Evolutionary conservation across 2,888 invertebrate species (phyloP).

Genomic region (Lithodes maja): DNA sequence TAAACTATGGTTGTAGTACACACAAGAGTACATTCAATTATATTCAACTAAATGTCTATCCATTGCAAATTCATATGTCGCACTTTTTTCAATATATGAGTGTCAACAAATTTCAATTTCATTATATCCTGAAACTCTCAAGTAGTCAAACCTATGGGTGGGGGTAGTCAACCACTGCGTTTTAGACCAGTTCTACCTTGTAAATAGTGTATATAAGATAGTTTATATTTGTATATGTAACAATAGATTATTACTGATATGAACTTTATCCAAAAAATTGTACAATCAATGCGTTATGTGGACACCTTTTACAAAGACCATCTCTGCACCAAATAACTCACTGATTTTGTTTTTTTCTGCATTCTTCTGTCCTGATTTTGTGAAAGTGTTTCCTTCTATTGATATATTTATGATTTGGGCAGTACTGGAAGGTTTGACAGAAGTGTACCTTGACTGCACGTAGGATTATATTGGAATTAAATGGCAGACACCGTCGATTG

Average conservation of each 20-base stretch:
- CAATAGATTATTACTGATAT: constrained; percentile 62
- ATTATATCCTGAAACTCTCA: too few species aligned
- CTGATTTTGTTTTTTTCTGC: constrained; percentile 25
- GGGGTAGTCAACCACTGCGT: constrained; percentile 36
- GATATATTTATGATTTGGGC: constrained; percentile 39
- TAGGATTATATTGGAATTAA: constrained; percentile 31
- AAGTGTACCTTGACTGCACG: constrained; percentile 45
- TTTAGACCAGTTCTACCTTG: constrained; percentile 62
- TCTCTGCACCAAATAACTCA: constrained; percentile 68
- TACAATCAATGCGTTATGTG: constrained; percentile 54
- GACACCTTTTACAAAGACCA: constrained; percentile 51
- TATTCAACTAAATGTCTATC: too few species aligned
- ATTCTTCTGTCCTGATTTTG: constrained; percentile 1
- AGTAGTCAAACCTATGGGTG: background rate
- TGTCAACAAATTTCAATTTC: too few species aligned
- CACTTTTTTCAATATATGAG: too few species aligned
- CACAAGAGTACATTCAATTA: too few species aligned
- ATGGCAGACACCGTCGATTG: constrained; percentile 15
- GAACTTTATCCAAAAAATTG: constrained; percentile 61
- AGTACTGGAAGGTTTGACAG: constrained; percentile 37
- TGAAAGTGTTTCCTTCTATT: constrained; percentile 46
- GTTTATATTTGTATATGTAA: constrained; percentile 69
- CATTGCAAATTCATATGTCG: too few species aligned
- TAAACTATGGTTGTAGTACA: too few species aligned
- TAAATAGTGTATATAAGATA: constrained; percentile 68